Evolutionary conservation across 2,888 invertebrate genomes (phyloP).

Genomic region (Cheilosia pagana): DNA sequence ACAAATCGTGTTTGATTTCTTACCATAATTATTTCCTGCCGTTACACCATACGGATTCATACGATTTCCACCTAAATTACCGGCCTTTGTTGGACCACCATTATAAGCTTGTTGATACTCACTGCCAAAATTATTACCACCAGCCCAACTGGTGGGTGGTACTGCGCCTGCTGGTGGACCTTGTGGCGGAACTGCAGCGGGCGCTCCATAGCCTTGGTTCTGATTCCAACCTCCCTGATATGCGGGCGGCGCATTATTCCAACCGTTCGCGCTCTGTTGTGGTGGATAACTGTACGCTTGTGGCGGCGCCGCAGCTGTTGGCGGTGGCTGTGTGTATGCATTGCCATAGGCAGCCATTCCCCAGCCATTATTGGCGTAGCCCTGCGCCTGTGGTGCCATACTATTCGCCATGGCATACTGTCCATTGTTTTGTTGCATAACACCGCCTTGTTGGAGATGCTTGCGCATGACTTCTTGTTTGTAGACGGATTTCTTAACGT

Average conservation of each 20-base stretch:
- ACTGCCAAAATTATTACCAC: conserved; percentile 83
- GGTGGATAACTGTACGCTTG: conserved; percentile 69
- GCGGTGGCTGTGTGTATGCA: conserved; percentile 77
- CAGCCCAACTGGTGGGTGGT: conserved; percentile 73
- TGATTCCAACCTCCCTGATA: conserved; percentile 75
- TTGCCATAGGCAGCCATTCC: conserved; percentile 78
- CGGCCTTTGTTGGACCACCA: conserved; percentile 91
- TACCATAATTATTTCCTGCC: conserved; percentile 79
- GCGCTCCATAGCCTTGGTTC: conserved; percentile 76
- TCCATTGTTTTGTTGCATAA: conserved; percentile 75
- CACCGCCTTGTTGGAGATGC: conserved; percentile 82
- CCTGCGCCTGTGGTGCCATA: conserved; percentile 75
- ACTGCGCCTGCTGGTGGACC: conserved; percentile 66
- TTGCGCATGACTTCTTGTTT: conserved; percentile 78
- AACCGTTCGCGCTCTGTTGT: conserved; percentile 75
- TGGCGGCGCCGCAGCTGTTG: conserved; percentile 74
- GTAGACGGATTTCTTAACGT: conserved; percentile 96
- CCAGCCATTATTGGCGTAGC: conserved; percentile 77
- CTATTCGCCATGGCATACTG: conserved; percentile 61
- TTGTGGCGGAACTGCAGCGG: conserved; percentile 78
- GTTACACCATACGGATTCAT: conserved; percentile 86
- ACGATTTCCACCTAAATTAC: conserved; percentile 88
- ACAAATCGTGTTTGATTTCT: conserved; percentile 73
- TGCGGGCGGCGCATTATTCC: conserved; percentile 77
- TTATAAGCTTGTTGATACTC: conserved; percentile 92